phyloP scores from a whole-genome alignment of 2,888 invertebrate genomes.

The Euzophera pinguis region DNA sequence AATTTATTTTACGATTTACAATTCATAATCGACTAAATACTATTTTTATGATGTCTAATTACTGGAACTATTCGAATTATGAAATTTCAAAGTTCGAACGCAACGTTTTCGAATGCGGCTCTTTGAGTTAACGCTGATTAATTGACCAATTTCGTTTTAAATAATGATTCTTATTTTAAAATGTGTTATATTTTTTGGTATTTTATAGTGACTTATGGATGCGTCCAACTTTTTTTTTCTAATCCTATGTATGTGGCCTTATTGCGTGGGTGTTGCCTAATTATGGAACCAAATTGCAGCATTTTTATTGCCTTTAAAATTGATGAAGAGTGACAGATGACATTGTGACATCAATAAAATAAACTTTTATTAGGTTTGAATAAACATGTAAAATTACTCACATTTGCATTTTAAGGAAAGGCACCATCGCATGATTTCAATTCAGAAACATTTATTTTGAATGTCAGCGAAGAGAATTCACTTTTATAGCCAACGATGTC shows the following conservation, averaged over 20 bases:
- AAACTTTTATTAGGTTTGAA: neutral
- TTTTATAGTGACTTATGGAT: constrained; percentile 35
- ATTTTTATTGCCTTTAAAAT: neutral
- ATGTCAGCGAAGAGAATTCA: too few species aligned
- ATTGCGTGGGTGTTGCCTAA: constrained; percentile 23
- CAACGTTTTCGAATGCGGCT: constrained; percentile 7
- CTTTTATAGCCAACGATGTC: too few species aligned
- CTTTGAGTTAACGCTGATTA: constrained; percentile 37
- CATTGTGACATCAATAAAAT: constrained; percentile 2
- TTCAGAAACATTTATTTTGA: too few species aligned
- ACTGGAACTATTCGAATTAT: constrained; percentile 11
- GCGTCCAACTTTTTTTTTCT: constrained; percentile 17
- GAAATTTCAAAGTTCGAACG: neutral
- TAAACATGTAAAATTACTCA: neutral
- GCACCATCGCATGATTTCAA: neutral
- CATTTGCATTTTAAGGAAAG: neutral
- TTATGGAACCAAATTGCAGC: constrained; percentile 13
- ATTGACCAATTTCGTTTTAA: constrained; percentile 42
- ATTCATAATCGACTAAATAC: constrained; percentile 24
- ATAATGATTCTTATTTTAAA: constrained; percentile 27
- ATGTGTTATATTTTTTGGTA: constrained; percentile 9
- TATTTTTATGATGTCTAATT: constrained; percentile 22
- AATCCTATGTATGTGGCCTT: constrained; percentile 22
- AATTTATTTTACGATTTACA: constrained; percentile 39
- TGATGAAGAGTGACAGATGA: constrained; percentile 4